Percentiles rank a stretch among this genome's conserved stretches.
Conservation (phyloP, 2,797 vertebrate genomes). For the Sus cebifrons region DNA sequence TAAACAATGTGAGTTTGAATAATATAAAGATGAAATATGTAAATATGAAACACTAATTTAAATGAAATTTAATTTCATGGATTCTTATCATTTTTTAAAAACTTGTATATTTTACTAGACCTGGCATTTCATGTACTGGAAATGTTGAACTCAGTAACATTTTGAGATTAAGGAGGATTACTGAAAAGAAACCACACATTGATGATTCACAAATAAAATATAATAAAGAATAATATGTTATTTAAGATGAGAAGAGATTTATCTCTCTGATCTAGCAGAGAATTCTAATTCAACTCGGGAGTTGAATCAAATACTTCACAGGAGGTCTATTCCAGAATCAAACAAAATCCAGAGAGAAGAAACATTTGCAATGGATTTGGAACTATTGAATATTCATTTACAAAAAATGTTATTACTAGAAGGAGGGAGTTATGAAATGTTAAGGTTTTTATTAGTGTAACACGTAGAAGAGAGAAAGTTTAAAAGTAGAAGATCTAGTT, state of each 20-base stretch:
- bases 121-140: neutral
- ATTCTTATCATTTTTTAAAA: neutral
- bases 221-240: neutral
- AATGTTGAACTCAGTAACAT: neutral
- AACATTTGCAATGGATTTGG: neutral
- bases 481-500: neutral
- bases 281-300: neutral
- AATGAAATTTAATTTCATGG: slow-evolving; percentile 40
- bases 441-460: neutral
- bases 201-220: slow-evolving; percentile 27
- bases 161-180: slow-evolving; percentile 27
- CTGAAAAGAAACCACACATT: neutral
- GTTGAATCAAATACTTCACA: neutral
- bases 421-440: neutral
- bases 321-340: neutral
- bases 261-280: neutral
- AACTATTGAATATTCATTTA: neutral
- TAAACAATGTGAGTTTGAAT: neutral
- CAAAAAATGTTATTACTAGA: neutral
- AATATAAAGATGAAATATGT: neutral
- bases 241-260: slow-evolving; percentile 38
- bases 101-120: neutral
- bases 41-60: neutral
- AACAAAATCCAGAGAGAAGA: neutral
- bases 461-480: neutral